These are phyloP conservation scores for Onychomys arenicola DNA, from an alignment of 2,797 vertebrate genomes.

Conservation along the genomic window DNA sequence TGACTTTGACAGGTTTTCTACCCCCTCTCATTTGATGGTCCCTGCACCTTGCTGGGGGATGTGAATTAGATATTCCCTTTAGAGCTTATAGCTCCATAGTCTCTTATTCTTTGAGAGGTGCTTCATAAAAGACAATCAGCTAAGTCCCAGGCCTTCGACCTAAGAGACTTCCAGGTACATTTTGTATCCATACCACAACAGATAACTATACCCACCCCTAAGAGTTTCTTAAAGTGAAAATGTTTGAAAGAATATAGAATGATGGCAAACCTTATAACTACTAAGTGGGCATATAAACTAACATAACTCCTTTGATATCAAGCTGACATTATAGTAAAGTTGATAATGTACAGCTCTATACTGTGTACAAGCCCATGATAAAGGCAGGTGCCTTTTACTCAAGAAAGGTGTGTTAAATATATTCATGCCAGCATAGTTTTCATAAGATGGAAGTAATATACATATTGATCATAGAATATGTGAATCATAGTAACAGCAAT, in stretches of 20 bases:
- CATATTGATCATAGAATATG: background rate
- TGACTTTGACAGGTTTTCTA: background rate
- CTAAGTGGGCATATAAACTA: background rate
- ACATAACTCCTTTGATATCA: background rate
- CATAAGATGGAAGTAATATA: background rate
- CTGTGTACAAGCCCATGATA: background rate
- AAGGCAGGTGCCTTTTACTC: background rate
- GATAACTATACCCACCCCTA: background rate
- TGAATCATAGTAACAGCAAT: background rate
- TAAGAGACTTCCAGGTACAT: background rate
- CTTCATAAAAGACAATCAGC: no score
- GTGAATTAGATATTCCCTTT: background rate
- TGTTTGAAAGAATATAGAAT: background rate
- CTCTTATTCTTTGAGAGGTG: background rate
- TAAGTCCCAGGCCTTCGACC: background rate
- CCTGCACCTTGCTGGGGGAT: background rate
- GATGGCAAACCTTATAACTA: background rate
- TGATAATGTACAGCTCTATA: background rate
- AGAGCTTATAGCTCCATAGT: background rate
- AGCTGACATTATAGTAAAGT: background rate
- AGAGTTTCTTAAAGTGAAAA: constrained; percentile 3
- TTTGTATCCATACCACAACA: background rate
- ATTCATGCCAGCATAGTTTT: background rate
- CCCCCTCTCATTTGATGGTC: background rate
- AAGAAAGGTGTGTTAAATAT: background rate